Conservation (phyloP, 2,797 vertebrate species). For the Anguilla pacifica region DNA sequence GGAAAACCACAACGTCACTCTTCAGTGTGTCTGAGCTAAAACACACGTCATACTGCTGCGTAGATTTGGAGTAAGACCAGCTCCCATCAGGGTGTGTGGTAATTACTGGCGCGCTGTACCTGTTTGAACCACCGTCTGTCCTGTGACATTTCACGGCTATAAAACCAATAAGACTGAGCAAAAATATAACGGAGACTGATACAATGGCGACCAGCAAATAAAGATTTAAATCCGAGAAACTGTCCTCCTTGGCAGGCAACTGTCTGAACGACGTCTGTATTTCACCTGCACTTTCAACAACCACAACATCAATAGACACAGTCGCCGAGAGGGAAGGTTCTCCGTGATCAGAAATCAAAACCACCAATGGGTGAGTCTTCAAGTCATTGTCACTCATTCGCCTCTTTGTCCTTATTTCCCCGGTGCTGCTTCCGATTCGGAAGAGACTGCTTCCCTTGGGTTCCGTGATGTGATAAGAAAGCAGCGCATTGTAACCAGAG, state of each 20-base stretch:
- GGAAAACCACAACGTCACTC: constrained; percentile 48
- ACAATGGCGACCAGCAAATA: constrained; percentile 46
- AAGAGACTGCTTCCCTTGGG: constrained; percentile 1
- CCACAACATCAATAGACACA: constrained; percentile 43
- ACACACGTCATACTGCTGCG: constrained; percentile 47
- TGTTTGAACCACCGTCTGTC: constrained; percentile 40
- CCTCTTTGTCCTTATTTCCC: constrained; percentile 18
- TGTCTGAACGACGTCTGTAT: constrained; percentile 33
- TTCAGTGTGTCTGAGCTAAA: constrained; percentile 45
- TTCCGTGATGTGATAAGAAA: neutral
- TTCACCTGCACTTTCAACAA: constrained; percentile 34
- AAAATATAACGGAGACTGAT: constrained; percentile 38
- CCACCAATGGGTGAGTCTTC: neutral
- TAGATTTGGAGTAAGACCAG: constrained; percentile 43
- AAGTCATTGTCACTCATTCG: constrained; percentile 20
- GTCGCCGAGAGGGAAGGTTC: constrained; percentile 34
- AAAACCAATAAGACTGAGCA: constrained; percentile 37
- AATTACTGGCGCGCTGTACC: constrained; percentile 37
- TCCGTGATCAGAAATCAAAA: constrained; percentile 18
- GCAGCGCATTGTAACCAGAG: constrained; percentile 12
- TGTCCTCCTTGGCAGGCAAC: constrained; percentile 34
- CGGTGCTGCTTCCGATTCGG: constrained; percentile 15
- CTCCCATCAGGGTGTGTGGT: constrained; percentile 45
- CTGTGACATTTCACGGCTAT: constrained; percentile 44
- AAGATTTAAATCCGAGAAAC: constrained; percentile 40